These are phyloP conservation scores for Coturnix japonica DNA, from an alignment of 2,113 vertebrate genomes.

Conservation along the genomic window DNA sequence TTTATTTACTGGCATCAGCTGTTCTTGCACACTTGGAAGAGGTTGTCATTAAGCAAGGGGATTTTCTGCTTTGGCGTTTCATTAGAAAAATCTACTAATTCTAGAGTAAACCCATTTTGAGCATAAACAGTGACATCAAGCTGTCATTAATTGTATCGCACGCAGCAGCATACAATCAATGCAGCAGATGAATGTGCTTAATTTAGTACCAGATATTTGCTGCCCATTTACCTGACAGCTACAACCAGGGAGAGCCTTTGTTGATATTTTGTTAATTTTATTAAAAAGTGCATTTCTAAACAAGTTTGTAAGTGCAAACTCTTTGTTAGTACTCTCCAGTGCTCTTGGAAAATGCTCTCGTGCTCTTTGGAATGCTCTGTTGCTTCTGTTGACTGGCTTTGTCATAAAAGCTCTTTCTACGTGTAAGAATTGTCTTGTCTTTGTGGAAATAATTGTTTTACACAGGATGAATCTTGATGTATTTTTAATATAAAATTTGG, in stretches of 20 bases:
- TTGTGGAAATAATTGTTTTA: neutral
- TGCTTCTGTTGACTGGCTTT: neutral
- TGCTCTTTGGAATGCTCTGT: neutral
- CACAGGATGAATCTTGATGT: neutral
- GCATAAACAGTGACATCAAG: conserved; percentile 16
- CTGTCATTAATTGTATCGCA: neutral
- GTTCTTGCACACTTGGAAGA: neutral
- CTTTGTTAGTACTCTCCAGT: neutral
- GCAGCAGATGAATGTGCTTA: neutral
- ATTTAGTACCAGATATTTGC: neutral
- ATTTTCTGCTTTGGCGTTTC: neutral
- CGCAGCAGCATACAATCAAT: neutral
- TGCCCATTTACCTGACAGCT: neutral
- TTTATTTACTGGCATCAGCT: neutral
- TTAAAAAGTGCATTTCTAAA: neutral
- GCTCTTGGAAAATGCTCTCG: neutral
- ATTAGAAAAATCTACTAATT: accelerated
- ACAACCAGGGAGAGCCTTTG: neutral
- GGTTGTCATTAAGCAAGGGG: accelerated
- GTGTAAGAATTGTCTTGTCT: neutral
- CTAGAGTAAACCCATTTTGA: neutral
- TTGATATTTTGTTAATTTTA: neutral
- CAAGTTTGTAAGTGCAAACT: neutral
- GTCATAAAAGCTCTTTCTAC: neutral
- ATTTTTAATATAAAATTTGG: neutral